Conservation (phyloP, 2,113 vertebrate species). For the Morphnarchus princeps region DNA sequence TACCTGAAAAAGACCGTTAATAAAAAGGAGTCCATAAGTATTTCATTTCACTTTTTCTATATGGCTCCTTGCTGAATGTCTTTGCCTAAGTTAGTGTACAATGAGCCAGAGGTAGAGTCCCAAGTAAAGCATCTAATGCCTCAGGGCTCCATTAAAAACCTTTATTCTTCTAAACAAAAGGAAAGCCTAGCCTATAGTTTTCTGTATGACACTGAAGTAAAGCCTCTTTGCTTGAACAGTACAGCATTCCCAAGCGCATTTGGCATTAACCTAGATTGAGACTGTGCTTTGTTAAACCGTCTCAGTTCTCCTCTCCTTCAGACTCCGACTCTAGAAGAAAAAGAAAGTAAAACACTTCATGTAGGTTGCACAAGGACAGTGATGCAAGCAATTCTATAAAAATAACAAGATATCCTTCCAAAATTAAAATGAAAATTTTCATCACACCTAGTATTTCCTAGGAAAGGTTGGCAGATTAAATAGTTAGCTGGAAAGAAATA, state of each 20-base stretch:
- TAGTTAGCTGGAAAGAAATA: not conserved
- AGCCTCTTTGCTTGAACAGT: conserved; percentile 63
- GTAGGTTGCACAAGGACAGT: not conserved
- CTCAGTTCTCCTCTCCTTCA: conserved; percentile 84
- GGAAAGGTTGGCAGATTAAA: not conserved
- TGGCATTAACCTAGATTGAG: conserved; percentile 37
- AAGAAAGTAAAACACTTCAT: not conserved
- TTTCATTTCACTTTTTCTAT: conserved; percentile 50
- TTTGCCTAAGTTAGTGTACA: conserved; percentile 71
- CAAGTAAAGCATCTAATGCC: conserved; percentile 71
- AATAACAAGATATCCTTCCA: not conserved
- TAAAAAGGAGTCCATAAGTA: conserved; percentile 76
- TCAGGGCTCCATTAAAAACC: conserved; percentile 72
- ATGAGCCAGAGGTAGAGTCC: conserved; percentile 73
- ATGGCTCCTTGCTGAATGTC: conserved; percentile 70
- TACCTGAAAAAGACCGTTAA: conserved; percentile 80
- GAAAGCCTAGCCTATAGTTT: conserved; percentile 72
- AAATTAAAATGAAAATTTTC: not conserved
- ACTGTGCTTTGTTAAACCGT: conserved; percentile 40
- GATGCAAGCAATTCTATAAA: not conserved
- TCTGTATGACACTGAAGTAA: conserved; percentile 73
- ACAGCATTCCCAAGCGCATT: conserved; percentile 59
- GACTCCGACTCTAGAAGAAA: conserved; percentile 85
- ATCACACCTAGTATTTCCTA: not conserved
- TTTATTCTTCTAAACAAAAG: conserved; percentile 70